A percentile compares a stretch with the other conserved stretches of the same genome.
These are phyloP conservation scores for Drosophila aldrichi DNA, from an alignment of 2,888 invertebrate genomes.

Conservation along the genomic window DNA sequence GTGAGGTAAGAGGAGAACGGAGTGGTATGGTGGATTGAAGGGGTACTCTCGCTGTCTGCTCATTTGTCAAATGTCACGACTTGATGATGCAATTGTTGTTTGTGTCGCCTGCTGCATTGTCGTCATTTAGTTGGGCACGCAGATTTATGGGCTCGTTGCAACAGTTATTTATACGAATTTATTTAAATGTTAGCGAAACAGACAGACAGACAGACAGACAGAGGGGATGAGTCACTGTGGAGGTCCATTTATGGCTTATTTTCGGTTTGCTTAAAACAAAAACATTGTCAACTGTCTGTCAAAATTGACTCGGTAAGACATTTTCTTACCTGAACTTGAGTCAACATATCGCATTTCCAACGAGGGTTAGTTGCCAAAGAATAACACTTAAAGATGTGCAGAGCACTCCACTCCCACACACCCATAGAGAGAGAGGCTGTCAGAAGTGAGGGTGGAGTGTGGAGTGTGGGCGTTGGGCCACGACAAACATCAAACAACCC, in stretches of 20 bases:
- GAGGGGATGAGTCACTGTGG: background rate
- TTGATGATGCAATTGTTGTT: slow-evolving; percentile 81
- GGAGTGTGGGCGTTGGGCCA: slow-evolving; percentile 9
- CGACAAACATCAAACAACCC: slow-evolving; percentile 57
- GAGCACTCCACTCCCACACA: slow-evolving; percentile 6
- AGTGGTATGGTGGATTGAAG: background rate
- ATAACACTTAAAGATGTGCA: slow-evolving; percentile 69
- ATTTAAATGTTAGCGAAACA: slow-evolving; percentile 22
- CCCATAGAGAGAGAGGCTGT: slow-evolving; percentile 6
- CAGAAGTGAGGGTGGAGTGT: background rate
- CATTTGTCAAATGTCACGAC: slow-evolving; percentile 82
- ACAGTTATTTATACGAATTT: slow-evolving; percentile 53
- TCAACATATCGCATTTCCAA: slow-evolving; percentile 73
- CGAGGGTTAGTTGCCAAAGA: slow-evolving; percentile 68
- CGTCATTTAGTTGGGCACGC: slow-evolving; percentile 72
- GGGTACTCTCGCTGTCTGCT: slow-evolving; percentile 30
- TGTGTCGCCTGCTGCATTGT: slow-evolving; percentile 46
- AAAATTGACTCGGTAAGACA: slow-evolving; percentile 26
- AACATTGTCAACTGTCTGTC: slow-evolving; percentile 74
- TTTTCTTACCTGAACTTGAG: slow-evolving; percentile 30
- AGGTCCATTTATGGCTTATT: slow-evolving; percentile 68
- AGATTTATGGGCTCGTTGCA: slow-evolving; percentile 69
- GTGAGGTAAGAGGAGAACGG: background rate
- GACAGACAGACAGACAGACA: background rate
- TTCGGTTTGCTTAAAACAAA: slow-evolving; percentile 62